Conservation (phyloP, 2,888 invertebrate species). For the Agonopterix subpropinquella region DNA sequence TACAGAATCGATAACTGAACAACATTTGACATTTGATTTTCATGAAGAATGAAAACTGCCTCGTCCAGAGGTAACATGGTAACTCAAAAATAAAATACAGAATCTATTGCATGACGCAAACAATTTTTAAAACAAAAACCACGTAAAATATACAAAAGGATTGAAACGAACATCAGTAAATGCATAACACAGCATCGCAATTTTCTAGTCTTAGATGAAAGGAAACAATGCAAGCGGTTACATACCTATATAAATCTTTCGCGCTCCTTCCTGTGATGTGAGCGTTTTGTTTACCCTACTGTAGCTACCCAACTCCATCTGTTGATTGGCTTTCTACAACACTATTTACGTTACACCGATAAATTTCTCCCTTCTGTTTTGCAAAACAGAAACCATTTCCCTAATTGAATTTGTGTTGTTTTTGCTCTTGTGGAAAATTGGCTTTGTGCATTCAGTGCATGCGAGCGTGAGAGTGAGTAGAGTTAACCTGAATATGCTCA, state of each 20-base stretch:
- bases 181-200: neutral
- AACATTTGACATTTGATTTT: too few relatives aligned
- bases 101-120: too few relatives aligned
- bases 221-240: slow-evolving; percentile 2
- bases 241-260: slow-evolving; percentile 2
- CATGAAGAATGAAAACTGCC: too few relatives aligned
- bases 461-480: slow-evolving; percentile 60
- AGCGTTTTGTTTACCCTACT: slow-evolving; percentile 24
- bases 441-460: slow-evolving; percentile 51
- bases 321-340: slow-evolving; percentile 44
- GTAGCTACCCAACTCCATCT: slow-evolving; percentile 35
- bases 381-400: slow-evolving; percentile 56
- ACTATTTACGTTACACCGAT: slow-evolving; percentile 49
- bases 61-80: too few relatives aligned
- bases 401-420: slow-evolving; percentile 72
- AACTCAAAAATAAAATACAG: too few relatives aligned
- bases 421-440: slow-evolving; percentile 64
- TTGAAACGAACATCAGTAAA: neutral
- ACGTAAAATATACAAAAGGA: too few relatives aligned
- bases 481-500: slow-evolving; percentile 39
- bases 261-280: slow-evolving; percentile 11
- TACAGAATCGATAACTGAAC: too few relatives aligned
- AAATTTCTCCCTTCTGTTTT: slow-evolving; percentile 52
- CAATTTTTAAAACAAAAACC: too few relatives aligned
- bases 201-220: neutral